Evolutionary conservation across 2,797 vertebrate species (phyloP).

Genomic region (Gymnothorax reevesii): DNA sequence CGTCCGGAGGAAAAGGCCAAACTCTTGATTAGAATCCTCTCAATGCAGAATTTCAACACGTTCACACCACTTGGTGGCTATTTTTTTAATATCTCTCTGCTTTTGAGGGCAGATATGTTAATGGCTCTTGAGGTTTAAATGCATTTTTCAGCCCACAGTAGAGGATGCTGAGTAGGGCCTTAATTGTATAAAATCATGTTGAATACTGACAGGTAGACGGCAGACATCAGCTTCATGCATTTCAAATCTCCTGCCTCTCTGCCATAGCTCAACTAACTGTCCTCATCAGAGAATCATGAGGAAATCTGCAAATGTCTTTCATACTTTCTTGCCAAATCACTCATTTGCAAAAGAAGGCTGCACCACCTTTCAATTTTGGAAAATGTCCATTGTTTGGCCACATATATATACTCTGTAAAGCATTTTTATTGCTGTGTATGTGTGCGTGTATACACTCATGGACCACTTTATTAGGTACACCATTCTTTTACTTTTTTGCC

Average conservation of each 20-base stretch:
- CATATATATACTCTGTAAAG: neutral
- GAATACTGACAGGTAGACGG: constrained; percentile 4
- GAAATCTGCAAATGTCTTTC: constrained; percentile 9
- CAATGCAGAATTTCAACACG: constrained; percentile 8
- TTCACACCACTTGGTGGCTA: constrained; percentile 31
- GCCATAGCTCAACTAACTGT: neutral
- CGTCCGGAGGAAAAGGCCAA: neutral
- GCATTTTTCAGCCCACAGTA: constrained; percentile 33
- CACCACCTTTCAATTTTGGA: neutral
- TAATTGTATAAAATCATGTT: constrained; percentile 34
- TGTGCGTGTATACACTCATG: too few species aligned
- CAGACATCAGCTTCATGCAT: constrained; percentile 24
- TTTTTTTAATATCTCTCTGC: constrained; percentile 36
- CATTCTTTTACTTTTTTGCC: too few species aligned
- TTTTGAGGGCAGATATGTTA: constrained; percentile 36
- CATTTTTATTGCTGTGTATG: neutral
- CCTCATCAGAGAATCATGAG: neutral
- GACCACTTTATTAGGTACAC: too few species aligned
- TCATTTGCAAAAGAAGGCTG: neutral
- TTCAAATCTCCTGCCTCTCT: neutral
- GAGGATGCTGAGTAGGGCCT: constrained; percentile 24
- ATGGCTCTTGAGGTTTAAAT: constrained; percentile 44
- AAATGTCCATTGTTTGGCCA: neutral
- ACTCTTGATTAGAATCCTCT: neutral
- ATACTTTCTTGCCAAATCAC: constrained; percentile 7